phyloP scores from a whole-genome alignment of 2,113 vertebrate genomes.

The Laticauda laticaudata region DNA sequence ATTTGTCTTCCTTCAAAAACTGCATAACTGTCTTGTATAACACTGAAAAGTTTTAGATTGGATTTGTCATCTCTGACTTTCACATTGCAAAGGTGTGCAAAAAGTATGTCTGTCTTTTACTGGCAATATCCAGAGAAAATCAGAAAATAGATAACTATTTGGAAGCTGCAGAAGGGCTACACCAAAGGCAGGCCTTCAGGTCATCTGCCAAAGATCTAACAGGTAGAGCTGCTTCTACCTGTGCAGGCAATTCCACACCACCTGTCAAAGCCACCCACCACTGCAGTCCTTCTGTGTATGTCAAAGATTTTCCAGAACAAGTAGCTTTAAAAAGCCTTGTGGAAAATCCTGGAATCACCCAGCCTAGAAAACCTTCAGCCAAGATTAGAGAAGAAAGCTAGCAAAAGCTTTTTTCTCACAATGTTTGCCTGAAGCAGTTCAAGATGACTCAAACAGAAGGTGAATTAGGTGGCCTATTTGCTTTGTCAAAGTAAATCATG shows the following conservation, averaged over 20 bases:
- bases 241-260: neutral
- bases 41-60: constrained; percentile 14
- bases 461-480: neutral
- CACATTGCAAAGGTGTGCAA: constrained; percentile 17
- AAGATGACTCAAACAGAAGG: neutral
- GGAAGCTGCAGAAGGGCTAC: neutral
- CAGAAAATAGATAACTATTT: neutral
- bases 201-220: neutral
- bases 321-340: neutral
- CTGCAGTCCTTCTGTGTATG: neutral
- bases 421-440: neutral
- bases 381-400: neutral
- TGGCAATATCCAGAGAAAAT: neutral
- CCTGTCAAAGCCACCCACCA: neutral
- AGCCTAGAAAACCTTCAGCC: neutral
- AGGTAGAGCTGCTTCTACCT: neutral
- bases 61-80: constrained; percentile 29
- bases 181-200: neutral
- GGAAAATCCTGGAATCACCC: neutral
- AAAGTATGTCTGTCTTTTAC: constrained; percentile 31
- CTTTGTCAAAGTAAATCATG: neutral
- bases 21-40: neutral
- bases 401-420: neutral
- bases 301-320: neutral
- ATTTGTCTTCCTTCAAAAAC: neutral